Evolutionary conservation across 2,797 vertebrate genomes (phyloP).

Genomic region (Falco concolor): DNA sequence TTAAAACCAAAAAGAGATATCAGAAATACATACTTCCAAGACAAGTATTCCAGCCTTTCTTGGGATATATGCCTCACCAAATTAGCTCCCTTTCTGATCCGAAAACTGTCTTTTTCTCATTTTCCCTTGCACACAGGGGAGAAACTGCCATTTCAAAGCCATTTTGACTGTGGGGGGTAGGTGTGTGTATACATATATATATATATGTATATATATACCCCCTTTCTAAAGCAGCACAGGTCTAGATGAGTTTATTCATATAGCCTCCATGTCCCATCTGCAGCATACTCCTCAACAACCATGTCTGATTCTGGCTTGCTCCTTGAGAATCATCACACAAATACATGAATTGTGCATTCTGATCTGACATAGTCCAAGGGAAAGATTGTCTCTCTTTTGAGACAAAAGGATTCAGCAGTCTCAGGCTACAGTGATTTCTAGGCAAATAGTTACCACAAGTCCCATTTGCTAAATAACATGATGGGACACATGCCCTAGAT

Average conservation of each 20-base stretch:
- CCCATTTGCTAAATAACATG: neutral
- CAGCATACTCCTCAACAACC: neutral
- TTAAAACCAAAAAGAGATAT: neutral
- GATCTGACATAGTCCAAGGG: neutral
- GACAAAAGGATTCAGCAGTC: neutral
- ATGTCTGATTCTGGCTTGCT: neutral
- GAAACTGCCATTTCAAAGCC: neutral
- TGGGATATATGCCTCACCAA: neutral
- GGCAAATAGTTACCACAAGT: neutral
- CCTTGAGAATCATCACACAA: neutral
- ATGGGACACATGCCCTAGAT: neutral
- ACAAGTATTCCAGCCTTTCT: neutral
- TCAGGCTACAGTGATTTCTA: neutral
- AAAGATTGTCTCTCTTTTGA: neutral
- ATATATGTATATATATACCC: rapidly evolving
- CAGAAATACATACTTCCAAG: neutral
- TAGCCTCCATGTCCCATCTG: neutral
- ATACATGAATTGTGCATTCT: neutral
- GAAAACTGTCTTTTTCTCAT: neutral
- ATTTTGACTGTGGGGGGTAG: neutral
- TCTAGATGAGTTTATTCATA: rapidly evolving
- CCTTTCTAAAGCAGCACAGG: neutral
- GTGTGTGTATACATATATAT: rapidly evolving
- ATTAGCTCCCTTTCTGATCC: neutral
- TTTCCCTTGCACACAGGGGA: neutral